phyloP scores from a whole-genome alignment of 2,797 vertebrate genomes.

The Crocodylus rhombifer region DNA sequence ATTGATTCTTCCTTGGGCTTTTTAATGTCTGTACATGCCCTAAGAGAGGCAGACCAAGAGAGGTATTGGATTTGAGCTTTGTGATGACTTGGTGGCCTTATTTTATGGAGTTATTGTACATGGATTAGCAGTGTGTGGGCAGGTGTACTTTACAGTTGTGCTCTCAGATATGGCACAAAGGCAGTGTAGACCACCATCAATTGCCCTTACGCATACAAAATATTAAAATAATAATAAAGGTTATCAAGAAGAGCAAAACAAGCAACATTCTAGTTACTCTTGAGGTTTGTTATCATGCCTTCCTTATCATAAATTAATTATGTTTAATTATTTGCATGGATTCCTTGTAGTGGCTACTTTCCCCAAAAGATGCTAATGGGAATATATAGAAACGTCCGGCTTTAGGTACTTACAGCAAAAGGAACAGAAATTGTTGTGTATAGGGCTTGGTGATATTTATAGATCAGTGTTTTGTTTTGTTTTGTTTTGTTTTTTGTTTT shows the following conservation, averaged over 20 bases:
- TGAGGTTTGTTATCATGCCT: conserved; percentile 12
- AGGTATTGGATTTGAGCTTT: no score
- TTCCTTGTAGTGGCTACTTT: conserved; percentile 44
- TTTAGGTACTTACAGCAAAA: background rate
- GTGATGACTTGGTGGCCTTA: no score
- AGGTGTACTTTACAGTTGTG: no score
- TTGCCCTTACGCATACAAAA: background rate
- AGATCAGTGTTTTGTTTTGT: background rate
- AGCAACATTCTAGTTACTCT: conserved; percentile 11
- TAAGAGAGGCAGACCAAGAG: no score
- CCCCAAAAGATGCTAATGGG: background rate
- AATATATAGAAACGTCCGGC: conserved; percentile 15
- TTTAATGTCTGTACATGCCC: no score
- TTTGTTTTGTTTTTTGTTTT: background rate
- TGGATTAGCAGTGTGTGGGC: no score
- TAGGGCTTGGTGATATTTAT: background rate
- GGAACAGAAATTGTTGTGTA: background rate
- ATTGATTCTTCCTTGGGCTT: no score
- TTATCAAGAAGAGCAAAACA: background rate
- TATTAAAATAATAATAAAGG: background rate
- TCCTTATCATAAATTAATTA: conserved; percentile 58
- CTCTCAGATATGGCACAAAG: no score
- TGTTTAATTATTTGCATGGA: conserved; percentile 67
- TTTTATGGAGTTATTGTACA: no score
- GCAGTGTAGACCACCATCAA: no score